Evolutionary conservation across 2,113 vertebrate genomes (phyloP), one percentile per base, ranked within the genome.

Genomic region (Vidua chalybeata): DNA sequence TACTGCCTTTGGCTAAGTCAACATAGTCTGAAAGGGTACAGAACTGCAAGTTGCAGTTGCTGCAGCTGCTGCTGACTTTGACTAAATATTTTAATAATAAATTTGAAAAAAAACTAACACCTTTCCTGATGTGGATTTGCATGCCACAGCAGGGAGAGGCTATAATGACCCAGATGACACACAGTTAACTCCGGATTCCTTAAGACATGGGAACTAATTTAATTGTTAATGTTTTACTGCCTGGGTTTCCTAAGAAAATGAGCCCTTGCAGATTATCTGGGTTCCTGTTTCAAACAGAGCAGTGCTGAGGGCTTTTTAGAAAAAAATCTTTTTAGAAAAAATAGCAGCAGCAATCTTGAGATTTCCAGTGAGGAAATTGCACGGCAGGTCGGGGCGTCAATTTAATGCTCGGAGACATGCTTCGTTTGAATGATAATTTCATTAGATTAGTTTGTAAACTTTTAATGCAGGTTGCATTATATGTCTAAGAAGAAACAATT

Each of bases 381-480:
- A 90, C 4, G 10, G 81, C 89, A 89, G 85, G 74, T 64, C 6
- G 2, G 66, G 83, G 91, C 94, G 2, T 97, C 92, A 97, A 72
- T 97, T 96, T 97, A 97, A 96, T 96, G 97, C 93, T 81, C 84
- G 11, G 96, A 96, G 88, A 73, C 94, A 61, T 96, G 97, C 97
- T 98, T 96, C 78, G 24, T 91, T 93, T 39, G 81, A 98, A 98
- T 96, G 97, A 98, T 98, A 97, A 97, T 97, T 98, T 98, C 97
- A 98, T 98, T 98, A 96, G 97, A 97, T 95, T 94, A 96, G 97
- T 97, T 98, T 87, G 93, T 97, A 98, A 97, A 98, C 98, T 97
- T 97, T 96, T 95, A 96, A 97, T 95, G 96, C 91, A 89, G 78
- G 92, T 90, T 94, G 95, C 94, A 96, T 98, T 97, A 97, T 98